Conservation (phyloP, 2,113 vertebrate genomes). For the Poecilia latipinna region DNA sequence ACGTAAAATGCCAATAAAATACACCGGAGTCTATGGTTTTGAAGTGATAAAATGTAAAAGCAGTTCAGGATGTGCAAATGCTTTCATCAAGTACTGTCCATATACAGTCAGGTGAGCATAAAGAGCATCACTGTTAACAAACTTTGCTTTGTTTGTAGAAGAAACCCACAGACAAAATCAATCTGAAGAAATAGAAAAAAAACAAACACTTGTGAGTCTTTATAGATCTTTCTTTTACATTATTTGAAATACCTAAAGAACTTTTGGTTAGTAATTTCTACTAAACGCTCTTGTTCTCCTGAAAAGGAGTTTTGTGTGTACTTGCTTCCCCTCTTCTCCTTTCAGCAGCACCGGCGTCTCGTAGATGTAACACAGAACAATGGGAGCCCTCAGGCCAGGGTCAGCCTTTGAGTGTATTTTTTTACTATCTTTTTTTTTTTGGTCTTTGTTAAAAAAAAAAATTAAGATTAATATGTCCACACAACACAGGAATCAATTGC, state of each 20-base stretch:
- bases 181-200: too few species aligned
- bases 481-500: neutral
- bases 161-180: neutral
- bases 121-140: too few species aligned
- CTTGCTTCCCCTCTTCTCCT: neutral
- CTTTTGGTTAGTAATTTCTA: neutral
- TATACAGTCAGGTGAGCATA: too few species aligned
- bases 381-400: too few species aligned
- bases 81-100: too few species aligned
- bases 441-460: neutral
- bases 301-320: neutral
- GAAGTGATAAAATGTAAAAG: too few species aligned
- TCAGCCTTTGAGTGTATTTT: too few species aligned
- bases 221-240: neutral
- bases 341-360: neutral
- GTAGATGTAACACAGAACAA: neutral
- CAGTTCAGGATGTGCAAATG: too few species aligned
- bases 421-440: neutral
- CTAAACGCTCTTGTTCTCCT: neutral
- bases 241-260: neutral
- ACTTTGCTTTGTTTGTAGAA: too few species aligned
- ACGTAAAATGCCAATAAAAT: too few species aligned
- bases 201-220: neutral
- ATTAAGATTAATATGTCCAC: neutral
- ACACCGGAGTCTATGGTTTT: too few species aligned